These are phyloP conservation scores for Epizoanthus fatuus DNA, from an alignment of 92 coral and sea anemone species.

Conservation along the genomic window DNA sequence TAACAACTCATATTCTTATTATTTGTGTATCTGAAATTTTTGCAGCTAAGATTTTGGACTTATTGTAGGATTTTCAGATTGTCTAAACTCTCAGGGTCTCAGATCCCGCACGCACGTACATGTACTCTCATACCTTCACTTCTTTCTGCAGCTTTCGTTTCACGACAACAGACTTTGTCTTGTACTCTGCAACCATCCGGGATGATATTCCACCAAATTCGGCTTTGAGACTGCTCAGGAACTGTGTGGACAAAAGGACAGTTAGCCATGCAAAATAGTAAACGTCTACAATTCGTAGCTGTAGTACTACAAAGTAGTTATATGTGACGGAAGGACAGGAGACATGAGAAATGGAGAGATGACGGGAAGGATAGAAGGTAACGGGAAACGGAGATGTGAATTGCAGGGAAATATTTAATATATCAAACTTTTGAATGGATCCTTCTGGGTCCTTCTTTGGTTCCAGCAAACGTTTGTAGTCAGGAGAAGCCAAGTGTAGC, in stretches of 20 bases:
- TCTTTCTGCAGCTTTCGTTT: constrained; percentile 65
- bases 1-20: no score
- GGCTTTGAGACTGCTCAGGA: constrained; percentile 69
- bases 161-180: constrained; percentile 67
- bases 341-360: no score
- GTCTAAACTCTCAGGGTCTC: no score
- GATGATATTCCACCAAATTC: constrained; percentile 78
- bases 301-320: no score
- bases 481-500: background rate
- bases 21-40: no score
- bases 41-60: no score
- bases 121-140: constrained; percentile 67
- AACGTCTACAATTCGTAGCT: background rate
- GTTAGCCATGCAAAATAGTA: background rate
- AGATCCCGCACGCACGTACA: background rate
- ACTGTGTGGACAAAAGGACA: constrained; percentile 54
- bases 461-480: background rate
- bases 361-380: no score
- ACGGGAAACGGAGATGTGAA: background rate
- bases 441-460: background rate
- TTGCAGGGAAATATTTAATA: background rate
- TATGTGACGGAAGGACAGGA: no score
- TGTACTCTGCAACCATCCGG: constrained; percentile 86
- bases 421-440: background rate
- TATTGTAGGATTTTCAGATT: no score